Base-by-base conservation (phyloP, 1,140 invertebrate genomes). In the Leptinotarsa undecemlineata region DNA sequence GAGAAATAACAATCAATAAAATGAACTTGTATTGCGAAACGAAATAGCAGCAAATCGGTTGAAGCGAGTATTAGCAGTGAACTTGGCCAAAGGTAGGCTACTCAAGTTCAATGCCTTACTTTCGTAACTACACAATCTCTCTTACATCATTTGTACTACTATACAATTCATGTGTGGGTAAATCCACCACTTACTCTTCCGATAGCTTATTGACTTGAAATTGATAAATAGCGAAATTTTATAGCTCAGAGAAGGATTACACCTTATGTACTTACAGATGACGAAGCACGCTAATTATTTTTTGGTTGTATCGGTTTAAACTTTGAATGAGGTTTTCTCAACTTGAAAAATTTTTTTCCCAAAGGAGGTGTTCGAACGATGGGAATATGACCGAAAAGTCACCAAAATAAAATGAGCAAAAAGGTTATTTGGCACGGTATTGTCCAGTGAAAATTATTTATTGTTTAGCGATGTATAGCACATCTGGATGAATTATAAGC, bases 91-190 rank as follows among this genome's bases (percentile, higher is more conserved):
- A 82, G 80, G 81, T 82, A 82, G 81, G 81, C 79, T 76, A 82
- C 73, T 82, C 74, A 76, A 80, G 81, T 82, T 82, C 81, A 80
- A 79, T 82, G 81, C 79, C 81, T 81, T 82, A 82, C 81, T 82
- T 82, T 82, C 81, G 80, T 82, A 81, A 82, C 79, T 77, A 51
- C 67, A 82, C 81, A 82, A 82, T 82, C 79, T 81, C 80, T 81
- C 81, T 82, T 82, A 82, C 81, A 82, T 82, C 81, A 80, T 76
- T 81, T 81, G 76, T 82, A 81, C 80, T 80, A 77, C 68, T 79
- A 73, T 77, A 77, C 33, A 73, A 72, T 48, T 66, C 71, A 48
- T 48, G 26, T 67, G 73, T 62, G 66, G 57, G 57, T 19, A 74
- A 74, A 60, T 61, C 21, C 69, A 74, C 57, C 68, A 57, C 33